phyloP scores from a whole-genome alignment of 2,888 invertebrate genomes.

The Tachystola acroxantha region DNA sequence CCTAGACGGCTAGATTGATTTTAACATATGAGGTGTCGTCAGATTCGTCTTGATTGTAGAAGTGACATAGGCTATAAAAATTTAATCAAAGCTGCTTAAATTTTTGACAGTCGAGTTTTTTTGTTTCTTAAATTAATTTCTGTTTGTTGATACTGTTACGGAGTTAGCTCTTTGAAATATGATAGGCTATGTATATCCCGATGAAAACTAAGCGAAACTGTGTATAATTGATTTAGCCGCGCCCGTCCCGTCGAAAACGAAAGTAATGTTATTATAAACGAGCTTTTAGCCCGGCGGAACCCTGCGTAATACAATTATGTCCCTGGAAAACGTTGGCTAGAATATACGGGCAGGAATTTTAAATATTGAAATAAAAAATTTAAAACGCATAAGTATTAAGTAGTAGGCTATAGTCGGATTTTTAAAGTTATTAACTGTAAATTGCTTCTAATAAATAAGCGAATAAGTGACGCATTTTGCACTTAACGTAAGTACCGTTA shows the following conservation, averaged over 20 bases:
- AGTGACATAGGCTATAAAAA: neutral
- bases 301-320: conserved; percentile 44
- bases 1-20: too few species aligned
- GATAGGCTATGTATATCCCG: conserved; percentile 26
- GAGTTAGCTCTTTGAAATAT: conserved; percentile 26
- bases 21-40: too few species aligned
- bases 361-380: neutral
- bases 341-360: neutral
- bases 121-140: too few species aligned
- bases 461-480: too few species aligned
- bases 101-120: too few species aligned
- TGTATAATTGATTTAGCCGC: conserved; percentile 44
- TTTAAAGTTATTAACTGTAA: too few species aligned
- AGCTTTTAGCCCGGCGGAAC: conserved; percentile 49
- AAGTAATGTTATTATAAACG: conserved; percentile 52
- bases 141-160: conserved; percentile 1
- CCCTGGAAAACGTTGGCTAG: conserved; percentile 31
- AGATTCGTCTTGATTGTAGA: too few species aligned
- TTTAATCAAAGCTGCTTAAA: too few species aligned
- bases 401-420: too few species aligned
- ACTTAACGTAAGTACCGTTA: too few species aligned
- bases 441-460: too few species aligned
- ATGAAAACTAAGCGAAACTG: conserved; percentile 42
- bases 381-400: neutral
- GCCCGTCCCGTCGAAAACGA: conserved; percentile 40